A percentile compares a stretch with the other conserved stretches of the same genome.
These are phyloP conservation scores for Acleris emargana DNA, from an alignment of 2,888 invertebrate genomes.

Conservation along the genomic window DNA sequence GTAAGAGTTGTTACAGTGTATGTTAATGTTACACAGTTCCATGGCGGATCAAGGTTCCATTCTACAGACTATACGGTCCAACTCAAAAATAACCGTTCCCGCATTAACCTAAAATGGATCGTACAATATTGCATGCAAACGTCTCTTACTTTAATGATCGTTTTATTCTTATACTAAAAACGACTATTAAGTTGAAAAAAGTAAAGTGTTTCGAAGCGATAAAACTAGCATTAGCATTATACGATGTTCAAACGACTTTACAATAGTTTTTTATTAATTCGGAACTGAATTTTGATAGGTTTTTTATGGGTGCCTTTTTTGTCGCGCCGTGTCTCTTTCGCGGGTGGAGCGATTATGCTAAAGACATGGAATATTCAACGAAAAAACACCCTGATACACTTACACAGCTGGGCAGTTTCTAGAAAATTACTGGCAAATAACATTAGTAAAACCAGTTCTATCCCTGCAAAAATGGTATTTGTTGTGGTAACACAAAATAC, in stretches of 20 bases:
- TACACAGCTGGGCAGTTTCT: slow-evolving; percentile 6
- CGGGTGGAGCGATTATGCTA: slow-evolving; percentile 25
- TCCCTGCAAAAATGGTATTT: too few relatives aligned
- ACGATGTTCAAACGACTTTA: slow-evolving; percentile 1
- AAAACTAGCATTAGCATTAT: slow-evolving; percentile 25
- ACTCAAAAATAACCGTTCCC: too few relatives aligned
- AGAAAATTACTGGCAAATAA: not conserved
- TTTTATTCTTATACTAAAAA: not conserved
- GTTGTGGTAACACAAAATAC: too few relatives aligned
- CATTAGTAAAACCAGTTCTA: too few relatives aligned
- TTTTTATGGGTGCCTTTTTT: slow-evolving; percentile 21
- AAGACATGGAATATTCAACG: slow-evolving; percentile 12
- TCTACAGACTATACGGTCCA: too few relatives aligned
- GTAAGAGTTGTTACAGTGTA: too few relatives aligned
- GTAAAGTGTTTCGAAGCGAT: slow-evolving; percentile 21
- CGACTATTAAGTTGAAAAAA: not conserved
- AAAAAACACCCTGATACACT: slow-evolving; percentile 13
- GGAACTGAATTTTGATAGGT: slow-evolving; percentile 14
- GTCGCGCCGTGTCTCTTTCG: slow-evolving; percentile 31
- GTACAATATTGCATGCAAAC: too few relatives aligned
- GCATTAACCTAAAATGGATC: too few relatives aligned
- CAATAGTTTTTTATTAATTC: slow-evolving; percentile 24
- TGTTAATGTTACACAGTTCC: too few relatives aligned
- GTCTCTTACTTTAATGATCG: too few relatives aligned
- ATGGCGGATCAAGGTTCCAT: too few relatives aligned